Evolutionary conservation across 2,113 vertebrate genomes (phyloP).

Genomic region (Podarcis cretensis): DNA sequence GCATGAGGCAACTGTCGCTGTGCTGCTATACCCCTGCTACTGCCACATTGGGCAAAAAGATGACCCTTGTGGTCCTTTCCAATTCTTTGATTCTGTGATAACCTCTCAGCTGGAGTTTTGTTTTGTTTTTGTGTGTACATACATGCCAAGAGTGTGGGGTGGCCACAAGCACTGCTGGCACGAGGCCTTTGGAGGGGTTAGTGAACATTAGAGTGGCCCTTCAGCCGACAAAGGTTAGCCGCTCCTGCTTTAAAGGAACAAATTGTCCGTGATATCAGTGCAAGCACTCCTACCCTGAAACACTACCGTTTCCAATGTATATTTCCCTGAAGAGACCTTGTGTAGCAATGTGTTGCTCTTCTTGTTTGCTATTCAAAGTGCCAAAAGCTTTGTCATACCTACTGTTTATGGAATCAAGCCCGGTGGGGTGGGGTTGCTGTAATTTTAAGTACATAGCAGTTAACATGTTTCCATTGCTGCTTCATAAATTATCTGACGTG

Average conservation of each 20-base stretch:
- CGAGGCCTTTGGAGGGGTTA: too few species aligned
- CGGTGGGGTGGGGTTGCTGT: background rate
- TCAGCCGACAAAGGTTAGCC: background rate
- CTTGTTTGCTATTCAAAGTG: constrained; percentile 3
- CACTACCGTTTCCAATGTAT: background rate
- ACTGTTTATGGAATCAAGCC: background rate
- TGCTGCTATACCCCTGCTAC: too few species aligned
- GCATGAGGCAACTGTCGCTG: too few species aligned
- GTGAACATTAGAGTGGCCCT: too few species aligned
- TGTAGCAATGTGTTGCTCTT: background rate
- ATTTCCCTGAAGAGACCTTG: background rate
- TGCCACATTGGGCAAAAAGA: too few species aligned
- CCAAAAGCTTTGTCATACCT: background rate
- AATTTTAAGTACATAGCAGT: background rate
- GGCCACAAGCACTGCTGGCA: too few species aligned
- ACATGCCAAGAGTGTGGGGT: too few species aligned
- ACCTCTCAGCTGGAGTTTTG: too few species aligned
- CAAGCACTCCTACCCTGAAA: background rate
- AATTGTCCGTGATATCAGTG: background rate
- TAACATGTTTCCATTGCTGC: constrained; percentile 13
- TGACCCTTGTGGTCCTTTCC: too few species aligned
- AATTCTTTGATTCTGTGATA: too few species aligned
- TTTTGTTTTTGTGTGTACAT: too few species aligned
- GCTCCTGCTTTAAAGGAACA: background rate
- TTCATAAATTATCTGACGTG: background rate